A percentile compares a stretch with the other conserved stretches of the same genome.
These are phyloP conservation scores for Enteromius trimaculatus DNA, from an alignment of 2,797 vertebrate species.

Conservation along the genomic window DNA sequence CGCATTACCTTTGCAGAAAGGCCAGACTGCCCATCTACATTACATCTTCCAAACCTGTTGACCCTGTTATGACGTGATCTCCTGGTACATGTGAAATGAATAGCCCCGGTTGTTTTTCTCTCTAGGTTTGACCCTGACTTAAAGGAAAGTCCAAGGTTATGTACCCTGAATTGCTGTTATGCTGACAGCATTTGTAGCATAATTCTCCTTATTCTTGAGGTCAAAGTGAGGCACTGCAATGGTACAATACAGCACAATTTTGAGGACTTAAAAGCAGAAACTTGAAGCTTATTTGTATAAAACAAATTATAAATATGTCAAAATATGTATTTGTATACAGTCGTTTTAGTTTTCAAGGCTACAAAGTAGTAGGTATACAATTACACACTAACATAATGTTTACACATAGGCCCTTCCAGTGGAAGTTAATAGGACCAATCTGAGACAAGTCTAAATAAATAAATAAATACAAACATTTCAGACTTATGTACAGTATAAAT, in stretches of 20 bases:
- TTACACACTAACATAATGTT: not conserved
- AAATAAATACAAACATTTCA: too few relatives aligned
- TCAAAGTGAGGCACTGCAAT: not conserved
- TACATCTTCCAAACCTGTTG: slow-evolving; percentile 25
- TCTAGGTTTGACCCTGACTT: slow-evolving; percentile 7
- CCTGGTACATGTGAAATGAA: slow-evolving; percentile 42
- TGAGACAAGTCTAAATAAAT: not conserved
- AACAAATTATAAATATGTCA: not conserved
- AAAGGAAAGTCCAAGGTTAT: not conserved
- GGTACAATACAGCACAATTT: not conserved
- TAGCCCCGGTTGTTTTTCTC: slow-evolving; percentile 23
- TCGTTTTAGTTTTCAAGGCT: not conserved
- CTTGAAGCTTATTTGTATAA: not conserved
- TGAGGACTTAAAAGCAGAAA: not conserved
- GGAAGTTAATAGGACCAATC: not conserved
- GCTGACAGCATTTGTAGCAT: not conserved
- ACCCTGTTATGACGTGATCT: slow-evolving; percentile 12
- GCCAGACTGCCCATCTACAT: slow-evolving; percentile 15
- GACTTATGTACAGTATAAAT: not conserved
- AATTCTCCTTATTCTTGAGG: not conserved
- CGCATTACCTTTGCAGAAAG: slow-evolving; percentile 27
- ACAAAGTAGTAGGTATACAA: not conserved
- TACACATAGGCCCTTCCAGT: not conserved
- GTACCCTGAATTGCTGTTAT: not conserved
- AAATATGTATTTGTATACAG: not conserved